Evolutionary conservation across 2,888 invertebrate species (phyloP).

Genomic region (Metacarcinus magister): DNA sequence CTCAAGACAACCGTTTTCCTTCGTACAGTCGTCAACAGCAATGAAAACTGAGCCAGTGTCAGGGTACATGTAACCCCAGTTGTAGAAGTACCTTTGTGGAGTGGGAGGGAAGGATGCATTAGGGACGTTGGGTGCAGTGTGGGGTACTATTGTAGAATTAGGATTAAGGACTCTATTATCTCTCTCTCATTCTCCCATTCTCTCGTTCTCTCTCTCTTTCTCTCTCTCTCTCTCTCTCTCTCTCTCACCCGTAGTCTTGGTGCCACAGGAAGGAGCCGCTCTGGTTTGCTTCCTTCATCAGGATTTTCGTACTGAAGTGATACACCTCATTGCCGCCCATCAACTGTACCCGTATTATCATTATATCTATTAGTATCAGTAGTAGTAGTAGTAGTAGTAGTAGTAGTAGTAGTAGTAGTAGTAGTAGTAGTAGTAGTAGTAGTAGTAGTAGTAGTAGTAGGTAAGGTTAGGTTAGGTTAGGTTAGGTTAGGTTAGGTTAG

Average conservation of each 20-base stretch:
- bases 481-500: no score
- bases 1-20: constrained; percentile 80
- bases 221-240: constrained; percentile 39
- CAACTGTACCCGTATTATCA: constrained; percentile 57
- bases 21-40: constrained; percentile 77
- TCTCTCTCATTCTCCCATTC: background rate
- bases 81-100: constrained; percentile 80
- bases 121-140: background rate
- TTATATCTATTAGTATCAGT: background rate
- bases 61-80: constrained; percentile 77
- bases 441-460: no score
- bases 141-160: background rate
- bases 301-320: constrained; percentile 80
- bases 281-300: constrained; percentile 78
- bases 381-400: background rate
- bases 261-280: constrained; percentile 80
- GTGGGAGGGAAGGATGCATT: background rate
- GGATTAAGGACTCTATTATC: background rate
- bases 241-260: constrained; percentile 80
- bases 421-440: no score
- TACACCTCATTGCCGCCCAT: constrained; percentile 81
- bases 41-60: constrained; percentile 79
- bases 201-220: constrained; percentile 42
- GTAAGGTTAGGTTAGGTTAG: no score
- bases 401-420: background rate